Percentiles rank a stretch among this genome's conserved stretches.
phyloP scores from a whole-genome alignment of 1,140 invertebrate genomes.

The Araneus ventricosus region DNA sequence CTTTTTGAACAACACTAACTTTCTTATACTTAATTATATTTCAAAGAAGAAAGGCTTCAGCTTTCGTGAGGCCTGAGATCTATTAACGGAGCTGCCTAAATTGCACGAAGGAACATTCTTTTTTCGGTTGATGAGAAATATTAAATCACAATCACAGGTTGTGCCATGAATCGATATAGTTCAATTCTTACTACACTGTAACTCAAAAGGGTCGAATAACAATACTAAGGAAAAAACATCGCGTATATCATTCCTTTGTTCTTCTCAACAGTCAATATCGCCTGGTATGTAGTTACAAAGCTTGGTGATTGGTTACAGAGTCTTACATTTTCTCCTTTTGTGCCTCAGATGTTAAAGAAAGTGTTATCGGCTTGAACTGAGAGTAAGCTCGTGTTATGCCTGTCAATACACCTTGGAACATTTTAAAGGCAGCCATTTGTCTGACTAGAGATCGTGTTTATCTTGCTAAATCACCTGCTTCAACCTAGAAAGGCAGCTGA shows the following conservation, averaged over 20 bases:
- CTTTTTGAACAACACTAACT: no score
- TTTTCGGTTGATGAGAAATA: slow-evolving; percentile 3
- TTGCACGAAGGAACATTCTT: not conserved
- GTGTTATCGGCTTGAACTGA: slow-evolving; percentile 44
- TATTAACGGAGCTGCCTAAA: not conserved
- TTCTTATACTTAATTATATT: no score
- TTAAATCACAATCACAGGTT: slow-evolving; percentile 32
- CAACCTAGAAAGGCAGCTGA: not conserved
- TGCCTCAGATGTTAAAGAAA: slow-evolving; percentile 42
- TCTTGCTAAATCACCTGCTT: slow-evolving; percentile 32
- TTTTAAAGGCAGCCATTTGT: slow-evolving; percentile 29
- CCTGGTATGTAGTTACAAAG: slow-evolving; percentile 44
- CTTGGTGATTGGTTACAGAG: slow-evolving; percentile 30
- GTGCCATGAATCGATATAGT: not conserved
- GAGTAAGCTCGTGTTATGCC: slow-evolving; percentile 25
- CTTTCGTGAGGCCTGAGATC: not conserved
- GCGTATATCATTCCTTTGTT: slow-evolving; percentile 45
- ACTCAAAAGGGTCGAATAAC: not conserved
- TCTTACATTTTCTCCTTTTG: slow-evolving; percentile 52
- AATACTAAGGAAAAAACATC: slow-evolving; percentile 37
- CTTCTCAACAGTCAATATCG: slow-evolving; percentile 43
- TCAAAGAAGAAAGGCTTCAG: not conserved
- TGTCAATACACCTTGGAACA: slow-evolving; percentile 40
- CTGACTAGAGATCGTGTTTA: slow-evolving; percentile 8
- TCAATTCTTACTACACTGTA: slow-evolving; percentile 26